Conservation (phyloP, 2,113 vertebrate genomes). For the Onychostoma macrolepis region DNA sequence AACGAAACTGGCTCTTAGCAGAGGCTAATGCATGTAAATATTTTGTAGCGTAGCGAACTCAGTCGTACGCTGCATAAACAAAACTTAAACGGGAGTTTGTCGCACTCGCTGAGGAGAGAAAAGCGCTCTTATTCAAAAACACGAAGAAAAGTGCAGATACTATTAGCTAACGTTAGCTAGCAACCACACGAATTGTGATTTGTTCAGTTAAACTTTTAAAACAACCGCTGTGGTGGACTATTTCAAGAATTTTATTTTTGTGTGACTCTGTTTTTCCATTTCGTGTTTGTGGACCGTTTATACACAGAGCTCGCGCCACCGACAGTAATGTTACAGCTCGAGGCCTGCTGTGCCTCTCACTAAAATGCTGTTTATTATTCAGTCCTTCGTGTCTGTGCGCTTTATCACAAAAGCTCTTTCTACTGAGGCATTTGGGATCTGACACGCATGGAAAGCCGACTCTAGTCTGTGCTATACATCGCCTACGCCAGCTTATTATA, state of each 20-base stretch:
- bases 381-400: background rate
- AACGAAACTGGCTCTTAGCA: conserved; percentile 9
- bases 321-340: too few relatives aligned
- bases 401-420: background rate
- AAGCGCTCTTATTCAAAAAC: background rate
- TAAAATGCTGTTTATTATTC: background rate
- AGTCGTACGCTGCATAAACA: background rate
- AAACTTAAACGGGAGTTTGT: background rate
- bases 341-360: conserved; percentile 14
- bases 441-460: background rate
- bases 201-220: background rate
- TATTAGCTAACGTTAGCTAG: conserved; percentile 37
- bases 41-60: background rate
- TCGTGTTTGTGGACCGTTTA: background rate
- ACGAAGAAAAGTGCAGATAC: conserved; percentile 9
- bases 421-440: background rate
- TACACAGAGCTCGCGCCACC: background rate
- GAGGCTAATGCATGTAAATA: background rate
- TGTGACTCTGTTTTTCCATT: background rate
- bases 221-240: background rate
- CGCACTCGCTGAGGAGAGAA: background rate
- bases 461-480: background rate
- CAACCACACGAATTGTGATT: background rate
- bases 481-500: background rate
- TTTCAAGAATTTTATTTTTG: background rate